Percentiles rank a stretch among this genome's conserved stretches.
Conservation (phyloP, 2,888 invertebrate genomes). For the Salticus scenicus region DNA sequence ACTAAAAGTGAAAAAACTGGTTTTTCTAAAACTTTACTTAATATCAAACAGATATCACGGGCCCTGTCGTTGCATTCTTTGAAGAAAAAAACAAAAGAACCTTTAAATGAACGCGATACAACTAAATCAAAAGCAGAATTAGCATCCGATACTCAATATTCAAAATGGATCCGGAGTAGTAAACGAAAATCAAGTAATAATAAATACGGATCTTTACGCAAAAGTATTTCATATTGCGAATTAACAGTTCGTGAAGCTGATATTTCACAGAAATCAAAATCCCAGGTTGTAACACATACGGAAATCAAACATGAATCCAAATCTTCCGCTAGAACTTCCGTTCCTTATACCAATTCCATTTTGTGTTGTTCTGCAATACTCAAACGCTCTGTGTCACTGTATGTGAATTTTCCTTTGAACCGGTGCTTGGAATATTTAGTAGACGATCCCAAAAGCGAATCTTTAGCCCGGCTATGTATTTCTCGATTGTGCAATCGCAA, state of each 20-base stretch:
- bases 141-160: not conserved
- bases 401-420: slow-evolving; percentile 50
- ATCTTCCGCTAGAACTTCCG: not conserved
- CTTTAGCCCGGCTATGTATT: slow-evolving; percentile 43
- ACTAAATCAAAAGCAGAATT: not conserved
- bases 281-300: not conserved
- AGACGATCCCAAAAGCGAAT: slow-evolving; percentile 16
- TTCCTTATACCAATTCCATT: not conserved
- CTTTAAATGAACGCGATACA: not conserved
- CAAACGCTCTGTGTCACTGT: slow-evolving; percentile 44
- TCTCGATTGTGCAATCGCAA: slow-evolving; percentile 36
- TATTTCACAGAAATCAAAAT: slow-evolving; percentile 26
- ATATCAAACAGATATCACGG: slow-evolving; percentile 44
- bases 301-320: slow-evolving; percentile 10
- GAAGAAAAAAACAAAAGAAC: slow-evolving; percentile 50
- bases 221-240: slow-evolving; percentile 56
- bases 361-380: slow-evolving; percentile 28
- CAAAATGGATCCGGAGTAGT: slow-evolving; percentile 40
- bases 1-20: slow-evolving; percentile 11
- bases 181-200: slow-evolving; percentile 39
- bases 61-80: slow-evolving; percentile 51
- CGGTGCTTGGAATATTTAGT: slow-evolving; percentile 17
- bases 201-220: slow-evolving; percentile 53
- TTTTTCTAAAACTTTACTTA: slow-evolving; percentile 33
- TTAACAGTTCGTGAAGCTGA: slow-evolving; percentile 24